These are phyloP conservation scores for Corythaeola cristata DNA, from an alignment of 2,113 vertebrate species.

Conservation along the genomic window DNA sequence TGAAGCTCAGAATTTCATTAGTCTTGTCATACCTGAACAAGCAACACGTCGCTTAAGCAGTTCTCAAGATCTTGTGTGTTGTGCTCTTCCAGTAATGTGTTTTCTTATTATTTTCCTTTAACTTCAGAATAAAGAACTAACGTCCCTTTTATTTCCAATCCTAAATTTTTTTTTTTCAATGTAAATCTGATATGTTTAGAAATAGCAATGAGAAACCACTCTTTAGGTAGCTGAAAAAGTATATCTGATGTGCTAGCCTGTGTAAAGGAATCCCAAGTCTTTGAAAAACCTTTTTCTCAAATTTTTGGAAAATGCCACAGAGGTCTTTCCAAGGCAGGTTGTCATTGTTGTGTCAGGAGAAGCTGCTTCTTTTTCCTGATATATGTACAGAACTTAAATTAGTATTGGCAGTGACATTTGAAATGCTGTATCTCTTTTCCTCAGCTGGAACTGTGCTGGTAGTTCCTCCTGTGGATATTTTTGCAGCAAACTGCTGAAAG, in stretches of 20 bases:
- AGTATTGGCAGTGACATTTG: not conserved
- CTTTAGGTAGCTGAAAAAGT: not conserved
- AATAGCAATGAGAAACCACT: not conserved
- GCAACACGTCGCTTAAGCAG: accelerated
- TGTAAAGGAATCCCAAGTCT: not conserved
- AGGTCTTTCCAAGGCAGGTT: not conserved
- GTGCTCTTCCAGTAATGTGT: not conserved
- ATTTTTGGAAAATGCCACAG: not conserved
- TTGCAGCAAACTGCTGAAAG: not conserved
- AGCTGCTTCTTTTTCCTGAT: not conserved
- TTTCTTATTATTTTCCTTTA: not conserved
- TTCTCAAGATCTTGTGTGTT: not conserved
- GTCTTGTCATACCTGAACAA: not conserved
- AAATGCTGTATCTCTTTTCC: not conserved
- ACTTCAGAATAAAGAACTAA: not conserved
- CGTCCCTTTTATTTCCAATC: accelerated
- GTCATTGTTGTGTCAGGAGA: not conserved
- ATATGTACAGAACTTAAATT: not conserved
- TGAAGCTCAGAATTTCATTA: not conserved
- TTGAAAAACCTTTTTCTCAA: accelerated
- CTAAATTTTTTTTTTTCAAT: not conserved
- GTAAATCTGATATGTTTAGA: not conserved
- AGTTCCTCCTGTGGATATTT: not conserved
- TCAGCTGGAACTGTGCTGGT: not conserved
- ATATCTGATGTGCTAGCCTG: not conserved